phyloP scores from a whole-genome alignment of 2,113 vertebrate species.

The Chauna torquata region DNA sequence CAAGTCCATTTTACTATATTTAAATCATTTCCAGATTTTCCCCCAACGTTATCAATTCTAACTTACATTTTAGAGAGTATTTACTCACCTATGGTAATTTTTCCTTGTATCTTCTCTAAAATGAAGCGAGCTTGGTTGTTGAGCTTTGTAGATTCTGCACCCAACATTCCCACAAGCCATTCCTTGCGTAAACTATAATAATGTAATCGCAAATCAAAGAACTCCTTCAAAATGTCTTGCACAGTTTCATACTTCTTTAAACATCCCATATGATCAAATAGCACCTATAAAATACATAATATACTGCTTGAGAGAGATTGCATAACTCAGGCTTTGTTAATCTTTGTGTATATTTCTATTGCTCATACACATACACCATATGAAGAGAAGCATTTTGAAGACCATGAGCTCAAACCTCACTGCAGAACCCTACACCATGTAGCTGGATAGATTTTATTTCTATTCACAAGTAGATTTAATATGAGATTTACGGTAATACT shows the following conservation, averaged over 20 bases:
- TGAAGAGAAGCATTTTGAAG: background rate
- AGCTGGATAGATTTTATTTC: background rate
- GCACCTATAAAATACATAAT: slow-evolving; percentile 80
- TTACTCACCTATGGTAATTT: slow-evolving; percentile 89
- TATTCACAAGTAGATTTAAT: background rate
- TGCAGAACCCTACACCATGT: background rate
- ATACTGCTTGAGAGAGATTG: background rate
- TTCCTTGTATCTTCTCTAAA: slow-evolving; percentile 98
- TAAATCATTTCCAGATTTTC: slow-evolving; percentile 22
- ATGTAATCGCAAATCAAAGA: slow-evolving; percentile 94
- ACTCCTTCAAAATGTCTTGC: slow-evolving; percentile 95
- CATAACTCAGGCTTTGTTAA: background rate
- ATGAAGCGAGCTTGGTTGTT: slow-evolving; percentile 98
- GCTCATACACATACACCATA: accelerated
- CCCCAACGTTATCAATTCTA: slow-evolving; percentile 11
- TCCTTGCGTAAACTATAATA: slow-evolving; percentile 96
- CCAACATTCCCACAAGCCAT: slow-evolving; percentile 92
- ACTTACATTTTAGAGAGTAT: background rate
- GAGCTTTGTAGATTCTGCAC: slow-evolving; percentile 92
- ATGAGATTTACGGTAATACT: background rate
- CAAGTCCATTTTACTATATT: slow-evolving; percentile 47
- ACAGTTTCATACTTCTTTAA: slow-evolving; percentile 97
- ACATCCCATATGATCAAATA: slow-evolving; percentile 99
- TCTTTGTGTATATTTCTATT: background rate
- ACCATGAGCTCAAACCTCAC: background rate